phyloP scores from a whole-genome alignment of 2,113 vertebrate genomes.

The Bungarus multicinctus region DNA sequence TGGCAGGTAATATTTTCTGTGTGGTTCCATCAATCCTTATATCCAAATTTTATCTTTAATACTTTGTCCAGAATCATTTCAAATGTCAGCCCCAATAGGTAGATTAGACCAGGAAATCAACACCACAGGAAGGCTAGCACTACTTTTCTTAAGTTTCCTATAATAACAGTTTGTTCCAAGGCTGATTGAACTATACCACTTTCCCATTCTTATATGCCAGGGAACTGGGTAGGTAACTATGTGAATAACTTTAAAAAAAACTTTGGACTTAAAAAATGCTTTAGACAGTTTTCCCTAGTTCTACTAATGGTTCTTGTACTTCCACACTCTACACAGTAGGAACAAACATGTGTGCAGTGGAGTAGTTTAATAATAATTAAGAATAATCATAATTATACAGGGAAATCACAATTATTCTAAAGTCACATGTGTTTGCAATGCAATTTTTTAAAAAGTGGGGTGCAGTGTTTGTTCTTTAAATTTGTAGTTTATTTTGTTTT shows the following conservation, averaged over 20 bases:
- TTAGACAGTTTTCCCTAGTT: background rate
- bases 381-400: background rate
- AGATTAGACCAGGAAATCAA: background rate
- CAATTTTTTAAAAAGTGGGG: background rate
- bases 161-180: background rate
- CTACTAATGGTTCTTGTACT: background rate
- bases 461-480: background rate
- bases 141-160: background rate
- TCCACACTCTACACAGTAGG: background rate
- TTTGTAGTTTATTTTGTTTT: background rate
- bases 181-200: background rate
- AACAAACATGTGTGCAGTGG: background rate
- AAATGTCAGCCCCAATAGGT: background rate
- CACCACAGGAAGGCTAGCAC: background rate
- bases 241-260: background rate
- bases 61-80: background rate
- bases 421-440: background rate
- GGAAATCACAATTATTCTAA: background rate
- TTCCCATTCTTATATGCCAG: background rate
- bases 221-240: background rate
- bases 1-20: background rate
- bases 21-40: background rate
- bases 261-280: background rate
- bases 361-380: background rate
- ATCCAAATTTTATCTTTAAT: background rate